These are phyloP conservation scores for Bombus superbus DNA, from an alignment of 1,140 invertebrate genomes.

Conservation along the genomic window DNA sequence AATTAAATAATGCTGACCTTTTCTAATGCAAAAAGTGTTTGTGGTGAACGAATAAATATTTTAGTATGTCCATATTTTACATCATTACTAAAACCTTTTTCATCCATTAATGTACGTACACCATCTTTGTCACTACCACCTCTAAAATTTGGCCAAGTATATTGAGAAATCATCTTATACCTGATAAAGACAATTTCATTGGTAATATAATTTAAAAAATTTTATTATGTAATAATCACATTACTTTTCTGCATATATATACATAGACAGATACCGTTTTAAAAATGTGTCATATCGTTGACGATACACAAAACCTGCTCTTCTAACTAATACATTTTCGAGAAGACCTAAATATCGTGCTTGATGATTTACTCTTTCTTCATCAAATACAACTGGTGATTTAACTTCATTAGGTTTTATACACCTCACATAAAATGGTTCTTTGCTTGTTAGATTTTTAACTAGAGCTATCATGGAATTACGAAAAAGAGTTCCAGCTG, in stretches of 20 bases:
- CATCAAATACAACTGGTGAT: slow-evolving; percentile 91
- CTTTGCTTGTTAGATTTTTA: slow-evolving; percentile 93
- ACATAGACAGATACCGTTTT: slow-evolving; percentile 84
- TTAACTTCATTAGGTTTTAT: slow-evolving; percentile 98
- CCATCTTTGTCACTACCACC: slow-evolving; percentile 91
- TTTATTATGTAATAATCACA: neutral
- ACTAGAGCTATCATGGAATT: slow-evolving; percentile 96
- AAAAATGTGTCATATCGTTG: slow-evolving; percentile 95
- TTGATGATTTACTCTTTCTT: slow-evolving; percentile 93
- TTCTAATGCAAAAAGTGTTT: slow-evolving; percentile 95
- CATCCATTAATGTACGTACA: slow-evolving; percentile 91
- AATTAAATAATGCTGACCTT: slow-evolving; percentile 80
- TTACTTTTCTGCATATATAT: neutral
- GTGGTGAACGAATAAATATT: slow-evolving; percentile 95
- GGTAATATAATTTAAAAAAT: neutral
- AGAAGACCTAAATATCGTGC: slow-evolving; percentile 94
- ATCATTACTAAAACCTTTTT: slow-evolving; percentile 90
- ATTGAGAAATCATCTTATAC: slow-evolving; percentile 97
- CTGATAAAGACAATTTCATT: slow-evolving; percentile 80
- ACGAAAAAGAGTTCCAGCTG: slow-evolving; percentile 96
- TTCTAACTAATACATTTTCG: slow-evolving; percentile 96
- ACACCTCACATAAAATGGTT: slow-evolving; percentile 98
- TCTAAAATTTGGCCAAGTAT: slow-evolving; percentile 97
- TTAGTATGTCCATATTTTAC: slow-evolving; percentile 97
- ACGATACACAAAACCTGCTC: slow-evolving; percentile 96